Evolutionary conservation across 2,113 vertebrate species (phyloP).

Genomic region (Tragelaphus scriptus): DNA sequence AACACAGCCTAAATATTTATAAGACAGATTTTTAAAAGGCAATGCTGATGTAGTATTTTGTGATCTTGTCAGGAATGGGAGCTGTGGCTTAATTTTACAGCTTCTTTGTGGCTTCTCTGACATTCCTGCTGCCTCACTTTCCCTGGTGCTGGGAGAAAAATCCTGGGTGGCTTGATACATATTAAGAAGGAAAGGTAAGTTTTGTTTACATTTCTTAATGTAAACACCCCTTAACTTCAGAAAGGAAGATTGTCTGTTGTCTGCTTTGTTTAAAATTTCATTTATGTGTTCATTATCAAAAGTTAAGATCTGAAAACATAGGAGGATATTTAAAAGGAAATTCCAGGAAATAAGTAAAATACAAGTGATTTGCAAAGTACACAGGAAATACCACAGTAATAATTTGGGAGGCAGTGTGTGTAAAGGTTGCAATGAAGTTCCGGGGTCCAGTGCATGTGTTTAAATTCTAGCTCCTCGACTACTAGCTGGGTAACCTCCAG

Average conservation of each 20-base stretch:
- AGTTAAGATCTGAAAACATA: neutral
- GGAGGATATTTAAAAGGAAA: neutral
- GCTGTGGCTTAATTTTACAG: neutral
- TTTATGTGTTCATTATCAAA: neutral
- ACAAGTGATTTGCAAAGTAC: neutral
- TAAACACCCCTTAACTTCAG: neutral
- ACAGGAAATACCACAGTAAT: neutral
- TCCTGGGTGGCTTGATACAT: neutral
- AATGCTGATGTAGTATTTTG: neutral
- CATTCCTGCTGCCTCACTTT: neutral
- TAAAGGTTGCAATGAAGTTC: neutral
- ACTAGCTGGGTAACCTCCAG: neutral
- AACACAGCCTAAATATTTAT: neutral
- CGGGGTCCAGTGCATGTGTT: neutral
- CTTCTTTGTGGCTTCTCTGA: neutral
- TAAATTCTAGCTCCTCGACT: neutral
- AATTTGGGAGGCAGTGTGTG: neutral
- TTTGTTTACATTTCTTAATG: neutral
- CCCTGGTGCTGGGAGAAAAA: neutral
- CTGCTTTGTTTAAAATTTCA: neutral
- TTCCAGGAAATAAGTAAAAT: conserved; percentile 14
- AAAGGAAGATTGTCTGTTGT: neutral
- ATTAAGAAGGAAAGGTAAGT: neutral
- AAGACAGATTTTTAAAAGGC: neutral
- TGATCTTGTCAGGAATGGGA: neutral